A percentile compares a stretch with the other conserved stretches of the same genome.
Conservation (phyloP, 2,797 vertebrate genomes). For the Peromyscus attwateri region DNA sequence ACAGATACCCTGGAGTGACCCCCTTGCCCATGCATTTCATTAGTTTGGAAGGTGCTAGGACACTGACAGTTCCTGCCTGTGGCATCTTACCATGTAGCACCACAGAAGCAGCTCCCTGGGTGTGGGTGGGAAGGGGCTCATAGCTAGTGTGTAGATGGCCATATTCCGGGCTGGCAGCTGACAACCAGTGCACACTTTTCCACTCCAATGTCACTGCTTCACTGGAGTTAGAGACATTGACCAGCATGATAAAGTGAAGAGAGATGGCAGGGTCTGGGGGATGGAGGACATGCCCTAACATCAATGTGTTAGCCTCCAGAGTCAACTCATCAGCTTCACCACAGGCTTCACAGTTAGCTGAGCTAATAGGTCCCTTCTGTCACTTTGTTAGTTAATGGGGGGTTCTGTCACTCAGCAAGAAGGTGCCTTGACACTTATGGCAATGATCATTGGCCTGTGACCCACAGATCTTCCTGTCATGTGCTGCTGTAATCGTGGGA, state of each 20-base stretch:
- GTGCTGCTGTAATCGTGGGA: neutral
- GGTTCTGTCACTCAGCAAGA: neutral
- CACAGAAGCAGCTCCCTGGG: neutral
- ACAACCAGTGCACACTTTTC: neutral
- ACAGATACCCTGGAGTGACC: neutral
- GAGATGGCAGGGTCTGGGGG: neutral
- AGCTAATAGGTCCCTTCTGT: neutral
- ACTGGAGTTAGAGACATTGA: neutral
- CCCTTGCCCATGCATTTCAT: no score
- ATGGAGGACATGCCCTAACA: no score
- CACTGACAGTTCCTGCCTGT: neutral
- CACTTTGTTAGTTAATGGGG: neutral
- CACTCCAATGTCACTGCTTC: neutral
- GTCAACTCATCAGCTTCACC: neutral
- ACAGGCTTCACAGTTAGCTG: neutral
- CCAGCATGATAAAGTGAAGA: neutral
- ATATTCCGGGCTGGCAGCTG: neutral
- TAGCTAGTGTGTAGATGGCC: neutral
- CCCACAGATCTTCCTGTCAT: neutral
- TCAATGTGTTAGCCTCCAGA: neutral
- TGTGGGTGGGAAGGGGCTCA: no score
- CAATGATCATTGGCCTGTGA: neutral
- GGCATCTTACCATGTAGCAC: neutral
- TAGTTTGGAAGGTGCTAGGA: neutral
- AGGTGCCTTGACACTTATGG: neutral